Evolutionary conservation across 2,888 invertebrate genomes (phyloP), one percentile per base, ranked within the genome.

Genomic region (Platycheirus rosarum): DNA sequence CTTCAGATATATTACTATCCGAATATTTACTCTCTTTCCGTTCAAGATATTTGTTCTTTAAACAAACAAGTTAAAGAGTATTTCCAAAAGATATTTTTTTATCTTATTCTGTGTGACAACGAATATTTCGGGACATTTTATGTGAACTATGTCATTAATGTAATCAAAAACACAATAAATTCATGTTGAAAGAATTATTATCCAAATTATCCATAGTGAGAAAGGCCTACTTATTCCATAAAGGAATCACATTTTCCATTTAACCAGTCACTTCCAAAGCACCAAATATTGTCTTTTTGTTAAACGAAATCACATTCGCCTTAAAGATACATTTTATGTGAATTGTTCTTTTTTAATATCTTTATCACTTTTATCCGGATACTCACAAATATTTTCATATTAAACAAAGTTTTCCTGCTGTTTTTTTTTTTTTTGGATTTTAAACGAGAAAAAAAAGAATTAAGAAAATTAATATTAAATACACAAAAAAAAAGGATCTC

Each of bases 341-440:
- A 74, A 74, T 23, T 75, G 57, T 65, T 68, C 57, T 69, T 65
- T 16, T 18, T 18, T n/a, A n/a, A n/a, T n/a, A 18, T 8, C 26
- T 5, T 51, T 51, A 66, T 74, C 71, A 71, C 77, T 60, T 69
- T 60, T 29, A 55, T 14, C 44, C 60, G 84, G 82, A 86, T 89
- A 92, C 92, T 92, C 92, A 92, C 92, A 91, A 92, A 90, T 88
- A 91, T 87, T 90, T 91, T 92, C 92, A 92, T 92, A 86, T 85
- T 88, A 86, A 74, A 85, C n/a, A 53, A 40, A 70, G 20, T 40
- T 74, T 46, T 55, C 40, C 78, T 74, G 73, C 65, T 71, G 48
- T 44, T 85, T 84, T 77, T 84, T 80, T 70, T 85, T 85, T n/a
- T 79, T 84, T 85, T 80, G 79, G 63, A 49, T 37, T 46, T 53